Evolutionary conservation across 2,888 invertebrate species (phyloP).

Genomic region (Brenthis daphne): DNA sequence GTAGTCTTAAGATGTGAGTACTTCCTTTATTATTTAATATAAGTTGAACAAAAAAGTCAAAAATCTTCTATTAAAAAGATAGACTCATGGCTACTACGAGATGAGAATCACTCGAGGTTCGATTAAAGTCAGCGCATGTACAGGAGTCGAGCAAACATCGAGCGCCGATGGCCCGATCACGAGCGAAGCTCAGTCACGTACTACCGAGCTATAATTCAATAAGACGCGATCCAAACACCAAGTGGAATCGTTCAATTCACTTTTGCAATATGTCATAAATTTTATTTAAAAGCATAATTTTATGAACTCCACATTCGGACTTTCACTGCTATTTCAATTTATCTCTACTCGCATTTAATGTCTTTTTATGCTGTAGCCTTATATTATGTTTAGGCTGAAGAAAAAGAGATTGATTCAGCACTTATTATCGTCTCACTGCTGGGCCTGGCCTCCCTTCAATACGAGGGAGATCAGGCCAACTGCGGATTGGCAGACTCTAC

Average conservation of each 20-base stretch:
- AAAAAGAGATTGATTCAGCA: too few species aligned
- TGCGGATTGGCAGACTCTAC: too few species aligned
- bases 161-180: conserved; percentile 61
- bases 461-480: too few species aligned
- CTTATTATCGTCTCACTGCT: too few species aligned
- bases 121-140: conserved; percentile 72
- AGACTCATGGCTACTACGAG: conserved; percentile 48
- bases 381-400: too few species aligned
- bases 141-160: conserved; percentile 67
- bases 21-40: conserved; percentile 11
- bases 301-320: background rate
- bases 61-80: conserved; percentile 24
- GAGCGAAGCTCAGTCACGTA: conserved; percentile 61
- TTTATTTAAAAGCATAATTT: conserved; percentile 36
- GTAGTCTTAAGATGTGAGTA: background rate
- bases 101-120: conserved; percentile 65
- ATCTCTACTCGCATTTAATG: too few species aligned
- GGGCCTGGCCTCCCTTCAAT: too few species aligned
- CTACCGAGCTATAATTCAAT: conserved; percentile 69
- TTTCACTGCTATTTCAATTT: background rate
- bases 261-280: conserved; percentile 48
- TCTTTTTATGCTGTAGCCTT: too few species aligned
- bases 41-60: background rate
- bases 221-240: conserved; percentile 64
- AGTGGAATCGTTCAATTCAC: conserved; percentile 58